A percentile compares a stretch with the other conserved stretches of the same genome.
phyloP scores from a whole-genome alignment of 2,113 vertebrate genomes.

The Elanus axillaris region DNA sequence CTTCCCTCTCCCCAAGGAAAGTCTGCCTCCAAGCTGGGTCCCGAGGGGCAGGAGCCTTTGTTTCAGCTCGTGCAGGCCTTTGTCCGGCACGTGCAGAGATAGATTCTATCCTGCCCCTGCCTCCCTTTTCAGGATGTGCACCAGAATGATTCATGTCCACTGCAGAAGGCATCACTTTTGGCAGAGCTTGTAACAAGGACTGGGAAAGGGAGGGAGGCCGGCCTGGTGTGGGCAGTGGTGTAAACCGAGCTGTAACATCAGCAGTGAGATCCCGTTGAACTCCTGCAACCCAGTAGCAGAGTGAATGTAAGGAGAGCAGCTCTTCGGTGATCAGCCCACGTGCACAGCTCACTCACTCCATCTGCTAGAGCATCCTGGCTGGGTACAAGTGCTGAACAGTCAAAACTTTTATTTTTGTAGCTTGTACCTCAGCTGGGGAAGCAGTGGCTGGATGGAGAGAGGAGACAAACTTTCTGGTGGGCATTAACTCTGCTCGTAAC shows the following conservation, averaged over 20 bases:
- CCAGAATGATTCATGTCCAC: neutral
- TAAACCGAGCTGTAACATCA: neutral
- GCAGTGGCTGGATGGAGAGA: constrained; percentile 23
- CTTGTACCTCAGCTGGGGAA: constrained; percentile 10
- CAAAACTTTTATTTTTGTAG: constrained; percentile 71
- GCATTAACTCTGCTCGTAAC: constrained; percentile 14
- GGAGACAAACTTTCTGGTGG: neutral
- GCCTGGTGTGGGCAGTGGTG: neutral
- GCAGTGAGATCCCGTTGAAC: neutral
- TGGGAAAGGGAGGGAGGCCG: constrained; percentile 28
- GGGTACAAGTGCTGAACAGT: neutral
- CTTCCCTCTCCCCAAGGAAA: constrained; percentile 87
- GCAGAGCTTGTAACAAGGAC: neutral
- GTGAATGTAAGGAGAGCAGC: neutral
- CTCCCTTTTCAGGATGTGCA: neutral
- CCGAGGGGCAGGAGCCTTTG: constrained; percentile 91
- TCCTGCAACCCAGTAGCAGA: neutral
- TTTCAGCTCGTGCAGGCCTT: constrained; percentile 96
- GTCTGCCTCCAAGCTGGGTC: constrained; percentile 79
- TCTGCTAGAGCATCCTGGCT: neutral
- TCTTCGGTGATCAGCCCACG: neutral
- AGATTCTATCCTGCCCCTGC: constrained; percentile 19
- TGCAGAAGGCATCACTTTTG: neutral
- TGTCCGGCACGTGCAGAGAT: constrained; percentile 90
- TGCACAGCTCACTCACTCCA: neutral